phyloP scores from a whole-genome alignment of 2,888 invertebrate genomes.

The Hetaerina titia region DNA sequence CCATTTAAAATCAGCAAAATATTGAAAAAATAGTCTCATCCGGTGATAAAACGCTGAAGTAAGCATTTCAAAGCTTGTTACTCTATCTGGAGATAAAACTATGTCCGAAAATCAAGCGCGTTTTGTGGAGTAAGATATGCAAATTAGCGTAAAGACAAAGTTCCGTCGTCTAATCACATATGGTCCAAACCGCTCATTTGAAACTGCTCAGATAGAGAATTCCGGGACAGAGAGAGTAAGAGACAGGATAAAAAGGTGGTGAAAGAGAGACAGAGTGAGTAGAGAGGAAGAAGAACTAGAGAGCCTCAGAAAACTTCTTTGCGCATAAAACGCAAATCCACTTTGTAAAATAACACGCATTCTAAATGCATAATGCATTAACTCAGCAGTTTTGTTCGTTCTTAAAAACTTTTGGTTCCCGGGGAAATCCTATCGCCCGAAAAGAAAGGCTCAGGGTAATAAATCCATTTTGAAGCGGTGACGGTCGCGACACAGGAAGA shows the following conservation, averaged over 20 bases:
- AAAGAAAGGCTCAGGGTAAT: not conserved
- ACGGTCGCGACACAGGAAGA: not conserved
- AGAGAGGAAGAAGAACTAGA: not conserved
- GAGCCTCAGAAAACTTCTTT: slow-evolving; percentile 21
- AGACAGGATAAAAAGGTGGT: not conserved
- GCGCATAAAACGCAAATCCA: slow-evolving; percentile 1
- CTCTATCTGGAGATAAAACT: not conserved
- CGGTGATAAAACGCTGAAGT: not conserved
- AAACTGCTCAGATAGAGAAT: not conserved
- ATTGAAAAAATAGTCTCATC: not conserved
- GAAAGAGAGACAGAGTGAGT: too few species aligned
- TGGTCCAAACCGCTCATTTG: slow-evolving; percentile 34
- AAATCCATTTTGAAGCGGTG: not conserved
- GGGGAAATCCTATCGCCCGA: not conserved
- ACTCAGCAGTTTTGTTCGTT: not conserved
- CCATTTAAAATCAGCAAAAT: not conserved
- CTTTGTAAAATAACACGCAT: slow-evolving; percentile 37
- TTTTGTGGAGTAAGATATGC: slow-evolving; percentile 8
- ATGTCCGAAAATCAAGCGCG: not conserved
- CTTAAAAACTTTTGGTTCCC: slow-evolving; percentile 16
- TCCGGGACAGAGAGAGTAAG: slow-evolving; percentile 1
- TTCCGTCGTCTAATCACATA: slow-evolving; percentile 19
- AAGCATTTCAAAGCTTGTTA: not conserved
- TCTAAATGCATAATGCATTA: slow-evolving; percentile 37
- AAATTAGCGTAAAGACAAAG: slow-evolving; percentile 19